These are phyloP conservation scores for Chlorospingus semifuscus DNA, from an alignment of 2,797 vertebrate genomes.

Conservation along the genomic window DNA sequence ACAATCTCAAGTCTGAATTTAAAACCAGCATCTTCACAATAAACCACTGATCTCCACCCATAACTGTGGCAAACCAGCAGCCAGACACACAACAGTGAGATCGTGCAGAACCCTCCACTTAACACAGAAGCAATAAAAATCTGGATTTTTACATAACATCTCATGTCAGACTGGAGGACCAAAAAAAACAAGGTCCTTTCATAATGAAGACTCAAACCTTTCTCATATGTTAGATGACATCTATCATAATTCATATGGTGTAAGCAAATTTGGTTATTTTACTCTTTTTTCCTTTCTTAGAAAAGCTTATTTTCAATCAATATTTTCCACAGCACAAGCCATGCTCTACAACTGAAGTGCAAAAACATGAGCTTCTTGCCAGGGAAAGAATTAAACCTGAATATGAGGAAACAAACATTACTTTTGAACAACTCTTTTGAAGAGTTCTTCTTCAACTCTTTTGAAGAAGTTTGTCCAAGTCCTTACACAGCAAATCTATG, in stretches of 20 bases:
- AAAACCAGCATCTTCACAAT: not conserved
- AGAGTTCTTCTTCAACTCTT: not conserved
- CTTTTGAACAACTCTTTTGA: not conserved
- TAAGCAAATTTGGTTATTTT: not conserved
- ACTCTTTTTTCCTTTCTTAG: not conserved
- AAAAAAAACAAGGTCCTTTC: not conserved
- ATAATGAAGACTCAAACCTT: not conserved
- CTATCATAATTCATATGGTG: not conserved
- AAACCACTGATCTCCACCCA: not conserved
- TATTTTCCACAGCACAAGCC: not conserved
- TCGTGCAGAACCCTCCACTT: not conserved
- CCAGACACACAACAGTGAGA: not conserved
- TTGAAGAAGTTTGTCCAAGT: not conserved
- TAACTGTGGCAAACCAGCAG: conserved; percentile 14
- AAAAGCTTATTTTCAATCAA: conserved; percentile 11
- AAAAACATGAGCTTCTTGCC: not conserved
- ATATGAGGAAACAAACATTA: not conserved
- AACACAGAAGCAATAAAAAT: not conserved
- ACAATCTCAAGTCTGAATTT: not conserved
- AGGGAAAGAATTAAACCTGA: not conserved
- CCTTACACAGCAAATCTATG: not conserved
- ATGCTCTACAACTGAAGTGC: not conserved
- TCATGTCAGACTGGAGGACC: not conserved
- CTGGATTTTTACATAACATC: not conserved
- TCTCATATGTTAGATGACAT: not conserved